Evolutionary conservation across 1,140 invertebrate species (phyloP), one percentile per base, ranked within the genome.

Genomic region (Seison nebaliae): DNA sequence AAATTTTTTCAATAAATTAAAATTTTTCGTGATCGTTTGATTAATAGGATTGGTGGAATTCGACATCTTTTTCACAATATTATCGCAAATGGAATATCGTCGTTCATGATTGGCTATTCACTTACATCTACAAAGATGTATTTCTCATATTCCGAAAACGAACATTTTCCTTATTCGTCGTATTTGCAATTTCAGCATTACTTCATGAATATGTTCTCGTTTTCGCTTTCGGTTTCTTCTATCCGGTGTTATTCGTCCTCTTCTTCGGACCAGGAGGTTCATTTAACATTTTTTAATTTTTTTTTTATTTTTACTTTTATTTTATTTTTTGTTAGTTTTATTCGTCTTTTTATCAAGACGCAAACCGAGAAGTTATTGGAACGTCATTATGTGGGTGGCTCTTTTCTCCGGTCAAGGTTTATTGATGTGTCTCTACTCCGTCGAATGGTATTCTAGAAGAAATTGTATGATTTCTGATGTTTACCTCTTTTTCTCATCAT

Each of bases 1-100:
- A 14, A 35, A 32, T n/a, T 16, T 35, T 9, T 28, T 29, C 18
- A 11, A 21, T 18, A 31, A 42, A 26, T 19, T 4, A 23, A 26
- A 18, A 6, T 20, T 18, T n/a, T n/a, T n/a, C n/a, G n/a, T n/a
- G 15, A 24, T 26, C 33, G 8, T 5, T 12, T 32, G 18, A 12
- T n/a, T 39, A 59, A 11, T 49, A 80, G 70, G 79, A 86, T 48
- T 93, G 83, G 84, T 93, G 84, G 84, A 84, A 76, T 31, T 70
- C 70, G 5, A 70, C 69, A 2, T 70, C 69, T 1, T 86, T 73
- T 51, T 67, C 67, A 0, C 64, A 60, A 4, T 94, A 73, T 51
- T 91, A 81, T 51, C 66, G 42, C 20, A 76, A 72, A 5, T 93
- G 84, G 83, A 93, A 93, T 52, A 65, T 76, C 9, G 70, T 88